Conservation (phyloP, 2,113 vertebrate genomes). For the Scortum barcoo region DNA sequence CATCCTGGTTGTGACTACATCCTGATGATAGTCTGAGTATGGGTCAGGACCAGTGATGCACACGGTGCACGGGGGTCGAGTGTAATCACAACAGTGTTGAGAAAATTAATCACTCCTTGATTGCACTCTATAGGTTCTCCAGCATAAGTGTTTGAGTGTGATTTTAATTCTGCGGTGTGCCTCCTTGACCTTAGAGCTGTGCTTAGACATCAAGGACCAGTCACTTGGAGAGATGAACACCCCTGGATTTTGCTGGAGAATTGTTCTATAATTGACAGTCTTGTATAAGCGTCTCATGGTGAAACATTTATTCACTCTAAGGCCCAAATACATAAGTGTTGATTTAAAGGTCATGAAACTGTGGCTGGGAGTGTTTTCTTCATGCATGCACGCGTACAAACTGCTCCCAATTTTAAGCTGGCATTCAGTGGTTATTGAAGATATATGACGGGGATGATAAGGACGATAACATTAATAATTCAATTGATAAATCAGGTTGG, state of each 20-base stretch:
- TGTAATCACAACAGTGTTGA: slow-evolving; percentile 49
- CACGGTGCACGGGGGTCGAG: slow-evolving; percentile 27
- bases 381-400: slow-evolving; percentile 12
- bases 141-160: slow-evolving; percentile 33
- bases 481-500: slow-evolving; percentile 78
- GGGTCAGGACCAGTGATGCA: slow-evolving; percentile 46
- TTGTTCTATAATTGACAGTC: slow-evolving; percentile 2
- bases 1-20: slow-evolving; percentile 20
- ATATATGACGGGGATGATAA: slow-evolving; percentile 61
- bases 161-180: slow-evolving; percentile 50
- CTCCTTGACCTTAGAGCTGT: slow-evolving; percentile 64
- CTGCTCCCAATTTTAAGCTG: slow-evolving; percentile 31
- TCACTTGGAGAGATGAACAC: slow-evolving; percentile 9
- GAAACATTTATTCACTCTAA: background rate
- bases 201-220: slow-evolving; percentile 26
- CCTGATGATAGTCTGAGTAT: slow-evolving; percentile 38
- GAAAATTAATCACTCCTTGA: slow-evolving; percentile 63
- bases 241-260: slow-evolving; percentile 8
- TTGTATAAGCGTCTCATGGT: slow-evolving; percentile 15
- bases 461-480: slow-evolving; percentile 76
- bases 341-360: slow-evolving; percentile 46
- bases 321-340: slow-evolving; percentile 41
- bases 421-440: slow-evolving; percentile 63
- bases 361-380: background rate
- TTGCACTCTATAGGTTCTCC: slow-evolving; percentile 57